Evolutionary conservation across 1,140 invertebrate species (phyloP), one percentile per base, ranked within the genome.

Genomic region (Cotesia typhae): DNA sequence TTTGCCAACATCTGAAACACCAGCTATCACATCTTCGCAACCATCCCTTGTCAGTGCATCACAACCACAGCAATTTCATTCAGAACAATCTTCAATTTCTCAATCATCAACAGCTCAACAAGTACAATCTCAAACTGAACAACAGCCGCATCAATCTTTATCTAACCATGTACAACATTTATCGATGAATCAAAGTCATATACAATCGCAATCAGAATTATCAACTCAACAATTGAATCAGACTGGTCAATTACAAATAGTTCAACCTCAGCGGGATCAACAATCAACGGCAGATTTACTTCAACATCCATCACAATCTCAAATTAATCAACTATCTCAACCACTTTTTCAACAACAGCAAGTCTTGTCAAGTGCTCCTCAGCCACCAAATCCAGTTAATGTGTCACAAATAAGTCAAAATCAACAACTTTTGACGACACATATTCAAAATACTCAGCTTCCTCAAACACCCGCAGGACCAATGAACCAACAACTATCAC

Each of bases 131-230:
- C 17, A 55, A 66, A 65, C 14, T 12, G 6, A 73, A 17, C 17
- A 75, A 55, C 76, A 80, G 4, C 77, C 79, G 9, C 81, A 81
- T 51, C 82, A 83, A n/a, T 79, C 82, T 12, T 80, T 82, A 51
- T 78, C 65, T 79, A 67, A 72, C 76, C 70, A 67, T 38, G 9
- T 57, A 61, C 65, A 75, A 75, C 80, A 78, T 20, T 57, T 71
- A n/a, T 65, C 80, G 63, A 73, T 79, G 7, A 76, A 51, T 73
- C 79, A 79, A 66, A 70, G 78, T 14, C 80, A 79, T 36, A 63
- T 68, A 5, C 79, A 74, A 76, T 12, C 59, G 17, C 68, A 51
- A 63, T 47, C 71, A 70, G 69, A 57, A 36, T 81, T 82, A 67
- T 72, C 77, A 59, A 76, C 76, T 69, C 79, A 78, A 63, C 77